A percentile compares a stretch with the other conserved stretches of the same genome.
phyloP scores from a whole-genome alignment of 2,888 invertebrate species.

The Drosophila niveifrons region DNA sequence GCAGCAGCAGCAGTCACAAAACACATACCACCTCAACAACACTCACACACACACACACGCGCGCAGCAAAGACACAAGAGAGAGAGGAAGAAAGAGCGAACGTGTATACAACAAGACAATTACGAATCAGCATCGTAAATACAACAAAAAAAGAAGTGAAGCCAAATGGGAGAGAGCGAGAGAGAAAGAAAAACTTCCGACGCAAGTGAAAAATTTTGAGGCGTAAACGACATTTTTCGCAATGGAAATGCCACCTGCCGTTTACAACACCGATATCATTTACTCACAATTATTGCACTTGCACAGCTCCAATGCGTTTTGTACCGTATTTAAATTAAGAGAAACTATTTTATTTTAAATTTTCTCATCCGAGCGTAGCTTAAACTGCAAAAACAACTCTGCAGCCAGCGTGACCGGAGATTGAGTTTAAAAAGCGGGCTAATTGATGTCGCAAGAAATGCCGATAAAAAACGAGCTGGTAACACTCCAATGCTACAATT shows the following conservation, averaged over 20 bases:
- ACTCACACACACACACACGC: constrained; percentile 40
- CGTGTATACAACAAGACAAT: constrained; percentile 76
- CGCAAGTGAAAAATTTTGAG: constrained; percentile 66
- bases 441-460: background rate
- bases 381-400: constrained; percentile 66
- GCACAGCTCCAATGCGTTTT: constrained; percentile 73
- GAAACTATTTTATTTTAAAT: constrained; percentile 60
- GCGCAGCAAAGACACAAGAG: background rate
- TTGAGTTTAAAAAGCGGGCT: background rate
- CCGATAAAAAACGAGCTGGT: background rate
- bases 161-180: constrained; percentile 35
- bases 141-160: constrained; percentile 63
- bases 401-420: constrained; percentile 21
- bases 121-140: constrained; percentile 79
- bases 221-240: constrained; percentile 46
- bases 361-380: constrained; percentile 78
- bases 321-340: constrained; percentile 56
- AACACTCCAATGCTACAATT: background rate
- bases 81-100: constrained; percentile 47
- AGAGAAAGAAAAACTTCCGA: constrained; percentile 58
- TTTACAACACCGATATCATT: constrained; percentile 31
- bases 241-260: constrained; percentile 31
- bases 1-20: constrained; percentile 39
- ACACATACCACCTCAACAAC: constrained; percentile 28
- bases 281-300: constrained; percentile 79